Evolutionary conservation across 1,140 invertebrate species (phyloP), one percentile per base, ranked within the genome.

Genomic region (Sycobia sp.): DNA sequence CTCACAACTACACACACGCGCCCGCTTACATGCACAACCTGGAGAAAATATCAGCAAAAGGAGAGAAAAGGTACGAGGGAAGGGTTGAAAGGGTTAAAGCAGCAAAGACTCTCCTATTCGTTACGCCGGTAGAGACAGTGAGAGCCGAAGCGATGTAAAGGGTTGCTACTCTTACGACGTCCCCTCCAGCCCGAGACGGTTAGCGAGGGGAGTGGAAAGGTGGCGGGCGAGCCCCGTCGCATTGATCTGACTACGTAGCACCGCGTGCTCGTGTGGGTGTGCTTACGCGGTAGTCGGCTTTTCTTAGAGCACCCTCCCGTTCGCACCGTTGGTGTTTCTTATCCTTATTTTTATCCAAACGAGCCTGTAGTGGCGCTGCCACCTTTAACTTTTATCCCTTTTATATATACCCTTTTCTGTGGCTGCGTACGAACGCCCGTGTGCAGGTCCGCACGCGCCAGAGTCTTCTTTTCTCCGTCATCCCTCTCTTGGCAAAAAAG

Each of bases 221-320:
- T n/a, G n/a, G n/a, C n/a, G n/a, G n/a, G n/a, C n/a, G 57, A 65
- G 67, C 68, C 46, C 68, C 66, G 62, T 68, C 54, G 72, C 75
- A 77, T 77, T 77, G 76, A 76, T 78, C 74, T 74, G 70, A 67
- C 34, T 22, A 13, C 25, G 4, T 11, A 41, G 36, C 36, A 39
- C 36, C 67, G 70, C 22, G 20, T 2, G 22, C n/a, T 1, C 25
- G 22, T 29, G 7, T 49, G 25, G 23, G 46, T 46, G 13, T 23
- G 22, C 43, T n/a, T n/a, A n/a, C n/a, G n/a, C n/a, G n/a, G n/a
- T n/a, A n/a, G 73, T 73, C 73, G 70, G 68, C 73, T 75, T 71
- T 72, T 70, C 73, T 76, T 73, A 65, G 67, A 70, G 71, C 69
- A 63, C 67, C 74, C 73, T 71, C 67, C 18, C 3, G 18, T 22